Evolutionary conservation across 2,113 vertebrate species (phyloP).

Genomic region (Maccullochella peelii): DNA sequence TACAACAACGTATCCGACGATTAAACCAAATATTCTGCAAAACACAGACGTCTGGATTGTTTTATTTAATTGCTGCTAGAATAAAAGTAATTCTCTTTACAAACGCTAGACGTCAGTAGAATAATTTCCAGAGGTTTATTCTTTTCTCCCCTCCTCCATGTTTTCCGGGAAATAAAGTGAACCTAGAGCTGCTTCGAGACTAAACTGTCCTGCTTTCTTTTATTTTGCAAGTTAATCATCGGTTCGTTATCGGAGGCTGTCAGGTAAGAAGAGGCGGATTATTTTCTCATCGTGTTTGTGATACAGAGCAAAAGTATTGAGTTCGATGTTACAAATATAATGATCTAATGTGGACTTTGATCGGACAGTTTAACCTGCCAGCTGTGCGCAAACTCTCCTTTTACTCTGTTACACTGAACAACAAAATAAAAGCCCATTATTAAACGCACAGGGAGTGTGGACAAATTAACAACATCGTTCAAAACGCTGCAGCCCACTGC

Average conservation of each 20-base stretch:
- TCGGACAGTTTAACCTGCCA: slow-evolving; percentile 20
- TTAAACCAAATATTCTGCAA: not conserved
- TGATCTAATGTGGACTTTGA: slow-evolving; percentile 59
- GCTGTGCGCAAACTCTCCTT: not conserved
- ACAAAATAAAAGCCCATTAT: not conserved
- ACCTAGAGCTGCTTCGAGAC: not conserved
- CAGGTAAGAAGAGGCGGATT: slow-evolving; percentile 25
- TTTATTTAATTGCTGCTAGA: not conserved
- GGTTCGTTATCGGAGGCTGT: not conserved
- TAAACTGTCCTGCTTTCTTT: not conserved
- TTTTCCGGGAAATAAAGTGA: slow-evolving; percentile 57
- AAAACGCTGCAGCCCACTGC: not conserved
- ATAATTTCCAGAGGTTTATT: not conserved
- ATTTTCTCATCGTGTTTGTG: not conserved
- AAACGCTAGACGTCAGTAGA: slow-evolving; percentile 69
- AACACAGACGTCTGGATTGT: not conserved
- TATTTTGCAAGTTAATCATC: not conserved
- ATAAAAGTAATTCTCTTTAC: slow-evolving; percentile 28
- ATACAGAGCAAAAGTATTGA: not conserved
- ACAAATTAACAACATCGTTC: not conserved
- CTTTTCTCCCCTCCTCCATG: not conserved
- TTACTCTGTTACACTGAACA: not conserved
- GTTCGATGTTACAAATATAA: slow-evolving; percentile 22
- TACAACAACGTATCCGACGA: not conserved
- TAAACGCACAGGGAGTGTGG: not conserved